Evolutionary conservation across 1,140 invertebrate genomes (phyloP).

Genomic region (Magallana angulata): DNA sequence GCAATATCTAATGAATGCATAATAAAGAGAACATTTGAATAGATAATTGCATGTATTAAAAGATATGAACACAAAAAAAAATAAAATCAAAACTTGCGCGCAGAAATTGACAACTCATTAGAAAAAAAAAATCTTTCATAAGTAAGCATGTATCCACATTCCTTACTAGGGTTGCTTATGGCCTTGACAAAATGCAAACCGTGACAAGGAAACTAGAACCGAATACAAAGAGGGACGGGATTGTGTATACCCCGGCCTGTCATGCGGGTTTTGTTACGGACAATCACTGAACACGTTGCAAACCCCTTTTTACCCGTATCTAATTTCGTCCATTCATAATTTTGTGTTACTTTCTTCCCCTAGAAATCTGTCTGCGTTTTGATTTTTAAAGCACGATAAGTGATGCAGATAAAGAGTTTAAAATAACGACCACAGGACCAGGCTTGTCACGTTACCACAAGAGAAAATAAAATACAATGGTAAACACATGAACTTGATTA

Average conservation of each 20-base stretch:
- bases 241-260: not conserved
- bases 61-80: no score
- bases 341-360: constrained; percentile 7
- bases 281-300: not conserved
- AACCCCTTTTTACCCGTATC: constrained; percentile 2
- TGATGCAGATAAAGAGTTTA: constrained; percentile 18
- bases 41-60: no score
- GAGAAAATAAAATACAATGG: not conserved
- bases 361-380: not conserved
- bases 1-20: no score
- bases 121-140: no score
- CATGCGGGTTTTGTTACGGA: not conserved
- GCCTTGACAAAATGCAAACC: not conserved
- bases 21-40: no score
- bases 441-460: not conserved
- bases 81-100: no score
- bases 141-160: no score
- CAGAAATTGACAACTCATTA: no score
- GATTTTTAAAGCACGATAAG: constrained; percentile 20
- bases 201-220: not conserved
- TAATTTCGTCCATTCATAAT: constrained; percentile 10
- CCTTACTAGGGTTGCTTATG: no score
- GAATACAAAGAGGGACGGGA: not conserved
- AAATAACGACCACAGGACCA: constrained; percentile 4
- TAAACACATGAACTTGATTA: not conserved